Evolutionary conservation across 2,797 vertebrate genomes (phyloP).

Genomic region (Cephalopachus bancanus): DNA sequence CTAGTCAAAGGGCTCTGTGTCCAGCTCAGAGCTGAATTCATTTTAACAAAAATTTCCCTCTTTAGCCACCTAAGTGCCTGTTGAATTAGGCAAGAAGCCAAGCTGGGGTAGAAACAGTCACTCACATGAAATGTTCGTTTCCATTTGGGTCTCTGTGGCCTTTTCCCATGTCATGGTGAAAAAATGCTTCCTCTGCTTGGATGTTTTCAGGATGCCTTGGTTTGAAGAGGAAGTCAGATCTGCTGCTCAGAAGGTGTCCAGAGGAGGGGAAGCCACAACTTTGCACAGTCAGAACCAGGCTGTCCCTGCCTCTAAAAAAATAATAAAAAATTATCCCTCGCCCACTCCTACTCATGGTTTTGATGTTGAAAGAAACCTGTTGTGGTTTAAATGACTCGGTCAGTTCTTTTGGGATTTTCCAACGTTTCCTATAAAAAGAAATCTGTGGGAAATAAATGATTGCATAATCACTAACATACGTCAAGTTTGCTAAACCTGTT

Average conservation of each 20-base stretch:
- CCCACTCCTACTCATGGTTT: slow-evolving; percentile 87
- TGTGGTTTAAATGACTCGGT: slow-evolving; percentile 90
- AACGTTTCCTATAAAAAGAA: slow-evolving; percentile 91
- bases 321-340: slow-evolving; percentile 82
- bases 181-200: slow-evolving; percentile 78
- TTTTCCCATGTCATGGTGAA: slow-evolving; percentile 79
- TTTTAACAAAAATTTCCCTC: slow-evolving; percentile 80
- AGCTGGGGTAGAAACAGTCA: slow-evolving; percentile 46
- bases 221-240: slow-evolving; percentile 47
- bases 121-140: slow-evolving; percentile 58
- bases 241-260: slow-evolving; percentile 27
- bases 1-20: slow-evolving; percentile 76
- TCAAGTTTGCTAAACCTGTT: slow-evolving; percentile 88
- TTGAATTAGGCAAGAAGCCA: slow-evolving; percentile 61
- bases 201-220: slow-evolving; percentile 75
- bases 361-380: slow-evolving; percentile 90
- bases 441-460: slow-evolving; percentile 90
- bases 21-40: slow-evolving; percentile 76
- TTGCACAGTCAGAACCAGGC: slow-evolving; percentile 75
- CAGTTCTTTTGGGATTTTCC: slow-evolving; percentile 90
- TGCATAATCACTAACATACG: slow-evolving; percentile 91
- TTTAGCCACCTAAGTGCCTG: slow-evolving; percentile 66
- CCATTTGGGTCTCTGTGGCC: slow-evolving; percentile 62
- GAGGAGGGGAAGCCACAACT: slow-evolving; percentile 36
- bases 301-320: slow-evolving; percentile 66